phyloP scores from a whole-genome alignment of 2,888 invertebrate genomes.

The Oegoconia quadripuncta region DNA sequence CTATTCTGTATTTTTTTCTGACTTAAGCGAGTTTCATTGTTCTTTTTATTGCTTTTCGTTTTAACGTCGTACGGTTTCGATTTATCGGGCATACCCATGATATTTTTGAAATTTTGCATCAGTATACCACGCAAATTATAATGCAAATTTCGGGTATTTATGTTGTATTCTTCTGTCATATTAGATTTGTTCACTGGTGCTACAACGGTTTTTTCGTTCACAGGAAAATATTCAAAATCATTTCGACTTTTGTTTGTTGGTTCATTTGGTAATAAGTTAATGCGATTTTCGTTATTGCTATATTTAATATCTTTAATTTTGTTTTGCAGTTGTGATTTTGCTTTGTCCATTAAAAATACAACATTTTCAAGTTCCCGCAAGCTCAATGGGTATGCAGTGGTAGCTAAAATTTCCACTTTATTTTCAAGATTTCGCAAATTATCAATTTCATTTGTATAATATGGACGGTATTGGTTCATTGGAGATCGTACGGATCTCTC shows the following conservation, averaged over 20 bases:
- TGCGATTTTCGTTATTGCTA: constrained; percentile 37
- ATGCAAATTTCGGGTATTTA: neutral
- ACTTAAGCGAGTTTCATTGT: no score
- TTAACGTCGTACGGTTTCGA: no score
- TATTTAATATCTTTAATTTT: constrained; percentile 13
- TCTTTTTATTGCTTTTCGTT: no score
- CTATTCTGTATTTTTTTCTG: no score
- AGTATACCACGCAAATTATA: constrained; percentile 4
- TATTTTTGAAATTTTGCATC: constrained; percentile 4
- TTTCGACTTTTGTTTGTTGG: neutral
- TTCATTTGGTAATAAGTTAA: constrained; percentile 41
- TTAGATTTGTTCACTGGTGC: neutral
- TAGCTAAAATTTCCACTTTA: constrained; percentile 47
- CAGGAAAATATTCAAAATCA: neutral
- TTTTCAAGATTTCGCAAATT: constrained; percentile 56
- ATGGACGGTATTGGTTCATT: constrained; percentile 26
- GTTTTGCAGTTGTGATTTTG: constrained; percentile 21
- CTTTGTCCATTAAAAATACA: constrained; percentile 41
- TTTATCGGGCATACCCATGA: constrained; percentile 1
- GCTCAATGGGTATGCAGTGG: constrained; percentile 37
- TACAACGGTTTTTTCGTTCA: neutral
- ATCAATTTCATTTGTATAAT: constrained; percentile 37
- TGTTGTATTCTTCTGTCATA: neutral
- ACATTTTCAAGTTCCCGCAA: constrained; percentile 61
- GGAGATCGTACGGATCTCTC: constrained; percentile 64